Percentiles rank a stretch among this genome's conserved stretches.
These are phyloP conservation scores for Siniperca scherzeri DNA, from an alignment of 2,797 vertebrate genomes.

Conservation along the genomic window DNA sequence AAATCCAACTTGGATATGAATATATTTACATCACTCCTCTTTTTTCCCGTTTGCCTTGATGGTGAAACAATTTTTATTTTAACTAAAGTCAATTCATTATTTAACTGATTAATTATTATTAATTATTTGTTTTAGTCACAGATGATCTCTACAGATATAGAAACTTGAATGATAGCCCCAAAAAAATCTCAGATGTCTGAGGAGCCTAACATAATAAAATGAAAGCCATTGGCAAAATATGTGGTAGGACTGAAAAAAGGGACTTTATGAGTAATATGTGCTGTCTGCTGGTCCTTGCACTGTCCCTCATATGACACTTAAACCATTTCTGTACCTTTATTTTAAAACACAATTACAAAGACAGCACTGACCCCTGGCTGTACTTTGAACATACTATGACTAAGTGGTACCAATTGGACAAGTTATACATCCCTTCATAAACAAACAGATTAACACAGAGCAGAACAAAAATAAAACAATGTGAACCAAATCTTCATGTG, in stretches of 20 bases:
- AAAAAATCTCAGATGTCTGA: neutral
- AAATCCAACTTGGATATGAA: neutral
- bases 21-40: neutral
- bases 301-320: neutral
- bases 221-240: constrained; percentile 1
- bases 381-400: constrained; percentile 1
- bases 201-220: neutral
- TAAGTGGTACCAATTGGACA: neutral
- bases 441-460: neutral
- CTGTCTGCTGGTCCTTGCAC: neutral
- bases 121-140: constrained; percentile 32
- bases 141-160: neutral
- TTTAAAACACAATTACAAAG: neutral
- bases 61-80: neutral
- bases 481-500: neutral
- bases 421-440: neutral
- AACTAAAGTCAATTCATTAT: neutral
- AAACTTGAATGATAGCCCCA: neutral
- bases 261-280: neutral
- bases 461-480: constrained; percentile 8
- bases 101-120: too few relatives aligned
- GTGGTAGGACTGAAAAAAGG: neutral
- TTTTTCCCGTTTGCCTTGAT: neutral
- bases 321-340: neutral
- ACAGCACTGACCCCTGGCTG: constrained; percentile 55